Base-by-base conservation (phyloP, 2,797 vertebrate species). In the Nannoperca australis region DNA sequence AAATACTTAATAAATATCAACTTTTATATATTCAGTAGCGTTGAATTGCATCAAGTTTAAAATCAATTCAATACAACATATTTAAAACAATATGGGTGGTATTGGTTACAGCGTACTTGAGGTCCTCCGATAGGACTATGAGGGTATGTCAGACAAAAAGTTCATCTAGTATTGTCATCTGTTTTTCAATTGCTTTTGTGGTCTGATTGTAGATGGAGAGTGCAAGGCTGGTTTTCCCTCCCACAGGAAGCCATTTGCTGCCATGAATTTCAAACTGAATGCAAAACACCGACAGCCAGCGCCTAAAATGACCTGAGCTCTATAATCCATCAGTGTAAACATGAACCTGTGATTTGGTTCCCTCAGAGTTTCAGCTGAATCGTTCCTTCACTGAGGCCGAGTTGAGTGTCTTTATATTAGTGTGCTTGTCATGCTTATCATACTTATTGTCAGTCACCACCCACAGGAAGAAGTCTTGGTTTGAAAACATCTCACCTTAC, bases 291-390 rank as follows among this genome's bases (percentile, higher is more conserved):
- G 24, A 70, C 44, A 69, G 15, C 7, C 1, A 70, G 58, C 24
- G 30, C 5, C 64, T n/a, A 49, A 62, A 68, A 54, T 36, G n/a
- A 56, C 63, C 73, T 5, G 30, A 61, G 40, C 60, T n/a, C 32
- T 64, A 56, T 42, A 53, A 62, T 76, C 51, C 67, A 67, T 71
- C 65, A 40, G 22, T 56, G 61, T 20, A 24, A 71, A 70, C 45
- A 30, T 2, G 12, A 53, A 65, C 55, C 38, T 80, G 53, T 14
- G 24, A 38, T 69, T 73, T 53, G 27, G 36, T 38, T 66, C 22
- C 27, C 3, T 64, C 30, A 4, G 17, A 22, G 2, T 53, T 36
- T 66, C n/a, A 38, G 27, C n/a, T 22, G n/a, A 36, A 49, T 62
- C 30, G 13, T 34, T 61, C 49, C 24, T 65, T 63, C 27, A 8